These are phyloP conservation scores for Melanchra persicariae DNA, from an alignment of 2,888 invertebrate genomes.

Conservation along the genomic window DNA sequence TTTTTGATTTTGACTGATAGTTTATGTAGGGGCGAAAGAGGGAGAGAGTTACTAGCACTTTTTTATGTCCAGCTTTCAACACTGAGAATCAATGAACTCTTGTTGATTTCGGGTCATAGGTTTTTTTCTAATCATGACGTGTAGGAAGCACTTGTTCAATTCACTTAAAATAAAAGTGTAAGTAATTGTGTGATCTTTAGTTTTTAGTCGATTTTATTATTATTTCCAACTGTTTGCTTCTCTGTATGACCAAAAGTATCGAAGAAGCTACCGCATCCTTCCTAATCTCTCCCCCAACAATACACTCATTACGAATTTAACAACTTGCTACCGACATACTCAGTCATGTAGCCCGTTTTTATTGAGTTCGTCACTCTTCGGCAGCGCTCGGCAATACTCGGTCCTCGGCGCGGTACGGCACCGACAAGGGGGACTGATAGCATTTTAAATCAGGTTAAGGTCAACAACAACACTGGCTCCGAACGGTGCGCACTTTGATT, in stretches of 20 bases:
- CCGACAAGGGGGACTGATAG: slow-evolving; percentile 78
- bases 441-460: slow-evolving; percentile 90
- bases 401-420: slow-evolving; percentile 47
- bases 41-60: too few species aligned
- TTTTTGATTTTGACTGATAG: too few species aligned
- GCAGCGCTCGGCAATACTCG: slow-evolving; percentile 35
- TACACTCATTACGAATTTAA: slow-evolving; percentile 89
- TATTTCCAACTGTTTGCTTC: neutral
- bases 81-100: neutral
- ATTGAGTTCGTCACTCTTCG: slow-evolving; percentile 68
- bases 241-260: neutral
- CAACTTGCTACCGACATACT: slow-evolving; percentile 80
- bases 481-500: slow-evolving; percentile 57
- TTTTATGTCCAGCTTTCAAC: too few species aligned
- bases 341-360: slow-evolving; percentile 85
- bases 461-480: slow-evolving; percentile 75
- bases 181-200: too few species aligned
- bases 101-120: neutral
- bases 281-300: slow-evolving; percentile 78
- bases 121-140: neutral
- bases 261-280: slow-evolving; percentile 68
- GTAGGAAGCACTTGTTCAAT: neutral
- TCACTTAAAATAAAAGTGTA: neutral
- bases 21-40: too few species aligned
- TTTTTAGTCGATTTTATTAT: neutral